Evolutionary conservation across 2,888 invertebrate genomes (phyloP), one percentile per base, ranked within the genome.

Genomic region (Pachymerium ferrugineum): DNA sequence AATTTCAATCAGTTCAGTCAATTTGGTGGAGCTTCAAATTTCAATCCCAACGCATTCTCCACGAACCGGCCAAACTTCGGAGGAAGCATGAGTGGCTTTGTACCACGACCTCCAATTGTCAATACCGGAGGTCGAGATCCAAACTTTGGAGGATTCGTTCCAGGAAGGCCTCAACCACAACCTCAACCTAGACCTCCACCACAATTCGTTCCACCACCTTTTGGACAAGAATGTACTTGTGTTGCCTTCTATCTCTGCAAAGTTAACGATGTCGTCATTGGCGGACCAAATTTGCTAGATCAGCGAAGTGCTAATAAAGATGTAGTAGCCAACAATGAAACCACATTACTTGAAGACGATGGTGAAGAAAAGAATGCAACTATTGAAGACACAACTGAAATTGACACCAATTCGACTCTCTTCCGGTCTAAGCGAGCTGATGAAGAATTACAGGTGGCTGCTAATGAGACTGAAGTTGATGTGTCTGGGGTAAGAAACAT

Each of bases 191-290:
- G n/a, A n/a, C n/a, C 0, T 4, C 47, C 47, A 54, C 72, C 72
- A 5, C 0, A 4, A 14, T 67, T 73, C 25, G 42, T 73, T 29
- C 73, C 73, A 22, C 73, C 73, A n/a, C 19, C 19, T 3, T 73
- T 33, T 19, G 73, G 62, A 8, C 38, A 25, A 8, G 30, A 54
- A n/a, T 78, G 78, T 71, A 74, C 77, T 33, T 78, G 78, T 42
- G 77, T 77, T 8, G 73, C 76, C 12, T 74, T 74, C 12, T 74
- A 76, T 8, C 75, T 77, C 30, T 78, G 78, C 74, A 74, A 76
- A 42, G 68, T 72, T 8, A 29, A 74, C 10, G 78, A 78, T 71
- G 68, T 78, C 16, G 74, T 78, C 1, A 31, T 62, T 5, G 74
- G 67, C 16, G 75, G 75, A 10, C 73, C 72, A 1, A 72, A 71